Percentiles rank a stretch among this genome's conserved stretches.
phyloP scores from a whole-genome alignment of 2,113 vertebrate species.

The Lepidiolamprologus cunningtoni region DNA sequence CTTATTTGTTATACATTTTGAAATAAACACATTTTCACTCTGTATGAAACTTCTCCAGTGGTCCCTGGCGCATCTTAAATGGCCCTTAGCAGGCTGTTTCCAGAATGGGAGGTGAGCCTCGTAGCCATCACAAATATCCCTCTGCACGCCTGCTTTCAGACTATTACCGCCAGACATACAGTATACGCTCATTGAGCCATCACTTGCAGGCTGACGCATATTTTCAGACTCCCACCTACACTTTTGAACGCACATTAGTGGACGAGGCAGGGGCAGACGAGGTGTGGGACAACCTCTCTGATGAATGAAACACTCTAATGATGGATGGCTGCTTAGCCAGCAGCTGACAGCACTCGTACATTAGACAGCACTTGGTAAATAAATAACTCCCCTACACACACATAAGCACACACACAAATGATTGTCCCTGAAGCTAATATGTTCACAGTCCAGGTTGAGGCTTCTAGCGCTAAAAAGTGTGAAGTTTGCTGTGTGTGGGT shows the following conservation, averaged over 20 bases:
- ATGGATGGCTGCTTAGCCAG: constrained; percentile 59
- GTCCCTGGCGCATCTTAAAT: background rate
- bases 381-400: constrained; percentile 42
- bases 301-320: constrained; percentile 60
- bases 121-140: background rate
- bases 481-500: background rate
- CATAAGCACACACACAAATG: background rate
- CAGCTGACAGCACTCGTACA: constrained; percentile 55
- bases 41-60: background rate
- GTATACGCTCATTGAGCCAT: constrained; percentile 54
- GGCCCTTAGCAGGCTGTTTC: background rate
- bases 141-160: constrained; percentile 16
- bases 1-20: background rate
- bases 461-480: background rate
- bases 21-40: background rate
- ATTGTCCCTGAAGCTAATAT: constrained; percentile 7
- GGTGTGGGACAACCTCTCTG: constrained; percentile 22
- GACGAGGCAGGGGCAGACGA: background rate
- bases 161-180: constrained; percentile 36
- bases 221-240: background rate
- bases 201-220: background rate
- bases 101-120: background rate
- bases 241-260: background rate
- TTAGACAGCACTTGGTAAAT: constrained; percentile 63
- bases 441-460: constrained; percentile 36